Evolutionary conservation across 2,113 vertebrate species (phyloP).

Genomic region (Passer montanus): DNA sequence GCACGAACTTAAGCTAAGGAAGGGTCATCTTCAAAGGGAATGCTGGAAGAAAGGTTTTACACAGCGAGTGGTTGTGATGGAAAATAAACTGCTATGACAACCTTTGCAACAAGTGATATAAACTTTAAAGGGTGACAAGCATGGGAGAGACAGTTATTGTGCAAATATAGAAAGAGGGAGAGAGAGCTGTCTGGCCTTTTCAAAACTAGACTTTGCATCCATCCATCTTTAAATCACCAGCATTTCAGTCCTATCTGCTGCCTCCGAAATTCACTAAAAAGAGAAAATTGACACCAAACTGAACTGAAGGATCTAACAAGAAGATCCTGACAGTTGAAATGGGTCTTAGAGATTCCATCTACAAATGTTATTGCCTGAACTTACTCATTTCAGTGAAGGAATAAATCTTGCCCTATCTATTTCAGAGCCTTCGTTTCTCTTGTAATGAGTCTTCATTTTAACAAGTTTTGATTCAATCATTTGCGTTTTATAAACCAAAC

Average conservation of each 20-base stretch:
- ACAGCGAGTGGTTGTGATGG: background rate
- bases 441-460: background rate
- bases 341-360: conserved; percentile 2
- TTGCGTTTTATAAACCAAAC: background rate
- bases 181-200: conserved; percentile 51
- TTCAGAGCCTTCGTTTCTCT: background rate
- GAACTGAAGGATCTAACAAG: conserved; percentile 15
- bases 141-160: conserved; percentile 53
- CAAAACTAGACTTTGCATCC: conserved; percentile 35
- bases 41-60: conserved; percentile 24
- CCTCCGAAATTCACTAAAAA: conserved; percentile 24
- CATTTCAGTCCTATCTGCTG: background rate
- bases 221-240: background rate
- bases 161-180: conserved; percentile 16
- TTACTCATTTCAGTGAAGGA: background rate
- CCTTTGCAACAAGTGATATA: conserved; percentile 48
- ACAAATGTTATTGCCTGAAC: conserved; percentile 28
- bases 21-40: conserved; percentile 49
- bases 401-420: background rate
- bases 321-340: conserved; percentile 16
- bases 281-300: conserved; percentile 29
- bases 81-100: conserved; percentile 51
- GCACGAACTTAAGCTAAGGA: conserved; percentile 32
- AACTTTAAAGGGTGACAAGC: conserved; percentile 56
- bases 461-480: background rate